Evolutionary conservation across 1,140 invertebrate genomes (phyloP).

Genomic region (Sarcophaga peregrina): DNA sequence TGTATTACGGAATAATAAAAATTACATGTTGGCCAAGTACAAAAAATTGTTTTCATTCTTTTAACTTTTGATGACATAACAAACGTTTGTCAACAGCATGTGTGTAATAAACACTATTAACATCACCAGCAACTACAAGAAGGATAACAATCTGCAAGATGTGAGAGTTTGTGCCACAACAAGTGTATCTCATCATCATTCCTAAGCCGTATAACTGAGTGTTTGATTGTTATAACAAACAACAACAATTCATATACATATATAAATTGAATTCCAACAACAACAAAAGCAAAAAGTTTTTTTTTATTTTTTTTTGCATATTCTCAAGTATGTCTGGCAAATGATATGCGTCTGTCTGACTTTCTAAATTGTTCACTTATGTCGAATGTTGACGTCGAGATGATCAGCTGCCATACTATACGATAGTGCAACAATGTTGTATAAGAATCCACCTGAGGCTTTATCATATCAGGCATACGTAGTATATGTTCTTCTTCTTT

Average conservation of each 20-base stretch:
- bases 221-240: neutral
- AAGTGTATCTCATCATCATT: too few relatives aligned
- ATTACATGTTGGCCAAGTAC: neutral
- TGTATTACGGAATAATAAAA: neutral
- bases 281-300: neutral
- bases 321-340: neutral
- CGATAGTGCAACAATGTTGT: neutral
- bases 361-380: constrained; percentile 3
- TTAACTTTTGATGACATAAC: neutral
- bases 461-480: neutral
- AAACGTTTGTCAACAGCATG: constrained; percentile 19
- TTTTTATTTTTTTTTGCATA: constrained; percentile 12
- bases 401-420: neutral
- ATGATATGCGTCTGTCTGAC: neutral
- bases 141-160: constrained; percentile 12
- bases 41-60: neutral
- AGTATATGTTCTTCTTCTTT: too few relatives aligned
- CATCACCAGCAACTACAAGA: neutral
- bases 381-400: neutral
- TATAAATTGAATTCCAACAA: constrained; percentile 2
- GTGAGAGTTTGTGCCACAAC: neutral
- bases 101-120: neutral
- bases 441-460: neutral
- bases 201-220: neutral
- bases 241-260: neutral